phyloP scores from a whole-genome alignment of 2,113 vertebrate species.

The Sardina pilchardus region DNA sequence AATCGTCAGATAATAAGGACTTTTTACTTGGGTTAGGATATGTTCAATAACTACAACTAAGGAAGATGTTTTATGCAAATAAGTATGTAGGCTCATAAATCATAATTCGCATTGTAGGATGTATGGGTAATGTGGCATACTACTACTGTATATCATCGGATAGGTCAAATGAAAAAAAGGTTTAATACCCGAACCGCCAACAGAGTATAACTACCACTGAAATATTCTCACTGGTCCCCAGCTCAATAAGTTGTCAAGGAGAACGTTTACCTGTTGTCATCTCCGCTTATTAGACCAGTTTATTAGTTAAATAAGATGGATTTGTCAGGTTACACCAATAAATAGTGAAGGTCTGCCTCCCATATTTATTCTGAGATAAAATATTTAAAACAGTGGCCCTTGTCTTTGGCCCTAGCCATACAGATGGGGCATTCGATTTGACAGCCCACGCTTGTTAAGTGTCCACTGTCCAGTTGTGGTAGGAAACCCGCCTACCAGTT shows the following conservation, averaged over 20 bases:
- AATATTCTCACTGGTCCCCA: neutral
- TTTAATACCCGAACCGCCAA: no score
- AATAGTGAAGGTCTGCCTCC: neutral
- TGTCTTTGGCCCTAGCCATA: neutral
- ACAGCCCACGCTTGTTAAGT: neutral
- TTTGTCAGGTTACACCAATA: neutral
- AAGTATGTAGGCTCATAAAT: neutral
- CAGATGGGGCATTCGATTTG: neutral
- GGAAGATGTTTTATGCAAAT: no score
- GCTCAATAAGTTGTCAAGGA: neutral
- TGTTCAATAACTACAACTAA: neutral
- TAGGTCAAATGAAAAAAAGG: neutral
- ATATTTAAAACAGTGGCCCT: no score
- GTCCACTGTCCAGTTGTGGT: conserved; percentile 28
- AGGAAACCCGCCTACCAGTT: conserved; percentile 56
- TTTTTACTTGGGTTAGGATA: neutral
- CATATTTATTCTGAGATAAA: neutral
- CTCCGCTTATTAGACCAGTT: neutral
- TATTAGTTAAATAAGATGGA: neutral
- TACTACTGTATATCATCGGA: no score
- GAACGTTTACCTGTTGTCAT: neutral
- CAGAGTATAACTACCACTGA: neutral
- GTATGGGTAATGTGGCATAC: no score
- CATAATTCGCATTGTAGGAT: neutral
- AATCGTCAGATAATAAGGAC: no score